Conservation (phyloP, 2,113 vertebrate species). For the Limanda limanda region DNA sequence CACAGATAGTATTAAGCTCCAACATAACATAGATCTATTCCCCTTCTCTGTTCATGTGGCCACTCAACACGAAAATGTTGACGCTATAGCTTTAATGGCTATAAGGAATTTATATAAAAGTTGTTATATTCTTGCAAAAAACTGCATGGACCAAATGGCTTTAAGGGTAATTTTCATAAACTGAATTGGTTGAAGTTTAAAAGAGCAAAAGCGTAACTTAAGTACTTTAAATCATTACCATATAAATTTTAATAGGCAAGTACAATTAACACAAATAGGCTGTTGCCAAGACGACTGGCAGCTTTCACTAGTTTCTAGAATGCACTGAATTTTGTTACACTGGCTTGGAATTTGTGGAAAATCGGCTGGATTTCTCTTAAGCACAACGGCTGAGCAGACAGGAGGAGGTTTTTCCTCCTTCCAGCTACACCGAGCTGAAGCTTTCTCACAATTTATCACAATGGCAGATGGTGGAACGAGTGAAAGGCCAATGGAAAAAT, state of each 20-base stretch:
- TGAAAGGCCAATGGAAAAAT: constrained; percentile 69
- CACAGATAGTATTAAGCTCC: background rate
- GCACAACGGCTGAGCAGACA: constrained; percentile 11
- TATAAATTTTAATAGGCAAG: constrained; percentile 4
- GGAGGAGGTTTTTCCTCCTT: constrained; percentile 39
- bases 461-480: constrained; percentile 49
- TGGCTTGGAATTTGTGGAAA: constrained; percentile 37
- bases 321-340: constrained; percentile 27
- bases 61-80: background rate
- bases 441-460: constrained; percentile 38
- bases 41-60: background rate
- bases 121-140: background rate
- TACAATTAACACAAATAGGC: constrained; percentile 38
- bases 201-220: constrained; percentile 2
- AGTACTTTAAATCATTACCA: constrained; percentile 15
- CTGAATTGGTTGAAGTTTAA: too few relatives aligned
- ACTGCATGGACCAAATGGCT: background rate
- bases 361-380: constrained; percentile 29
- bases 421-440: constrained; percentile 18
- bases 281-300: constrained; percentile 17
- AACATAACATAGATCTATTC: background rate
- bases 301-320: background rate
- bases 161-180: too few relatives aligned
- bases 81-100: background rate
- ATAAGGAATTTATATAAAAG: background rate